Evolutionary conservation across 2,113 vertebrate genomes (phyloP).

Genomic region (Spea multiplicata): DNA sequence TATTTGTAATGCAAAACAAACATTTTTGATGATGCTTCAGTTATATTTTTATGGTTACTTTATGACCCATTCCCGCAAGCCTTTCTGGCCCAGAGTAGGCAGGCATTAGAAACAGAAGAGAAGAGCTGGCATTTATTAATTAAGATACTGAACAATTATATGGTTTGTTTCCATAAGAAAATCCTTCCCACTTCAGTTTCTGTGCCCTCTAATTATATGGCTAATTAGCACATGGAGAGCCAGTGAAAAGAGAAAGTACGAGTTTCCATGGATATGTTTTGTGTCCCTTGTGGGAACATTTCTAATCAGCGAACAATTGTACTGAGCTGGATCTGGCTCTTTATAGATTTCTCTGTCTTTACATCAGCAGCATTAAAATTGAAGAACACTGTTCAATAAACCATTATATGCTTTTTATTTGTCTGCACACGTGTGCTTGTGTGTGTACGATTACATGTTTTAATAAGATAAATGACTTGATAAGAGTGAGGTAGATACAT

Average conservation of each 20-base stretch:
- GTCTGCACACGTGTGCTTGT: not conserved
- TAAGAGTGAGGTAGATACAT: too few species aligned
- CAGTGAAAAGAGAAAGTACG: constrained; percentile 10
- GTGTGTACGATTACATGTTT: not conserved
- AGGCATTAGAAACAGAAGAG: not conserved
- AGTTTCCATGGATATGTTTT: constrained; percentile 38
- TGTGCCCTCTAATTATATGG: constrained; percentile 35
- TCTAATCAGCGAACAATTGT: constrained; percentile 27
- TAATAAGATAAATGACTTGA: too few species aligned
- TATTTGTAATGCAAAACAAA: too few species aligned
- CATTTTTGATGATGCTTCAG: too few species aligned
- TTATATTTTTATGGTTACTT: too few species aligned
- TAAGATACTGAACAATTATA: constrained; percentile 24
- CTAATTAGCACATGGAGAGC: constrained; percentile 38
- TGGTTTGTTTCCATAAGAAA: constrained; percentile 33
- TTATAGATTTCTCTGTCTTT: not conserved
- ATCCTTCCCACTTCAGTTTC: constrained; percentile 20
- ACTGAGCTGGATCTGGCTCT: not conserved
- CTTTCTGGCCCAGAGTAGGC: constrained; percentile 14
- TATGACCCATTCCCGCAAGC: not conserved
- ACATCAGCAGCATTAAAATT: not conserved
- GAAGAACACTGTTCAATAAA: not conserved
- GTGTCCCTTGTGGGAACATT: constrained; percentile 15
- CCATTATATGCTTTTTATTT: not conserved
- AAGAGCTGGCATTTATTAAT: constrained; percentile 36